phyloP scores from a whole-genome alignment of 2,888 invertebrate genomes.

The Toxonevra muliebris region DNA sequence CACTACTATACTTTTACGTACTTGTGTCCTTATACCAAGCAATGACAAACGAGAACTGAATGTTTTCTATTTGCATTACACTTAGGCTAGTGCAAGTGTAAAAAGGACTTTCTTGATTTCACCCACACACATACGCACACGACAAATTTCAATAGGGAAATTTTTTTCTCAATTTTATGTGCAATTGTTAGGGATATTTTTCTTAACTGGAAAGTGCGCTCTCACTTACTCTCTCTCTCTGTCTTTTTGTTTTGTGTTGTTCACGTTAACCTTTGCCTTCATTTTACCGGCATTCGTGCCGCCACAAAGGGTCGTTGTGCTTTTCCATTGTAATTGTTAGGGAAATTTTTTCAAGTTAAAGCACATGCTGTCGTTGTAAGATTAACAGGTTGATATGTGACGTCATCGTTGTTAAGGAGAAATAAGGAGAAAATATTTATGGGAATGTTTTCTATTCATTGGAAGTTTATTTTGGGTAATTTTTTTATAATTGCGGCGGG shows the following conservation, averaged over 20 bases:
- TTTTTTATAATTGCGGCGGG: background rate
- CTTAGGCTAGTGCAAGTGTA: too few relatives aligned
- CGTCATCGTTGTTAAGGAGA: conserved; percentile 43
- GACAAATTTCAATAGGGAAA: too few relatives aligned
- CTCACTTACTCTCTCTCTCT: too few relatives aligned
- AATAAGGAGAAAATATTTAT: conserved; percentile 16
- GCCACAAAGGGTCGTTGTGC: conserved; percentile 37
- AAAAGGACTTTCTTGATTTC: too few relatives aligned
- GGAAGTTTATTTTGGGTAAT: conserved; percentile 31
- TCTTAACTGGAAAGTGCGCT: too few relatives aligned
- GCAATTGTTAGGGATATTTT: too few relatives aligned
- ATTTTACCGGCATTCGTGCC: conserved; percentile 46
- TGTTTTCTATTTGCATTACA: too few relatives aligned
- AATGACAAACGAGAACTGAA: too few relatives aligned
- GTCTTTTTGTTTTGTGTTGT: conserved; percentile 19
- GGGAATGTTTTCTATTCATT: conserved; percentile 1
- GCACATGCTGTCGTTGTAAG: conserved; percentile 7
- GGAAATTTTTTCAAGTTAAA: background rate
- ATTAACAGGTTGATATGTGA: conserved; percentile 50
- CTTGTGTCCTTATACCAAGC: too few relatives aligned
- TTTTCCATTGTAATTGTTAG: conserved; percentile 4
- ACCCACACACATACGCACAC: too few relatives aligned
- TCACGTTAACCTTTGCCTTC: conserved; percentile 55
- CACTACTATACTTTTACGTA: too few relatives aligned
- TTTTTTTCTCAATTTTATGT: too few relatives aligned